A percentile compares a stretch with the other conserved stretches of the same genome.
phyloP scores from a whole-genome alignment of 2,797 vertebrate genomes.

The Aulostomus chinensis region DNA sequence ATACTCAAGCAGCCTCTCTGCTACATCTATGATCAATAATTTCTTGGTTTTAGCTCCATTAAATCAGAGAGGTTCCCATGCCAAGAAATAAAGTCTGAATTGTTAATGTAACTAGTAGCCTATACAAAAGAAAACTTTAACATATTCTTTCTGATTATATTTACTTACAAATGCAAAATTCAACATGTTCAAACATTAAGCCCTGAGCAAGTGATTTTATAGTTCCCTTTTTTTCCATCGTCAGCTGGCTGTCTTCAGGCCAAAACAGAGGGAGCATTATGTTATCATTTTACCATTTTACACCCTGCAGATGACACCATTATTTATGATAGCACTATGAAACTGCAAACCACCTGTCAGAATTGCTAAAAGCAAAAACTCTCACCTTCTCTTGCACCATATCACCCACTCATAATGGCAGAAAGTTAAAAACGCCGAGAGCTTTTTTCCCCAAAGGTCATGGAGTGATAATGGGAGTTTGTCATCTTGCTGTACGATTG shows the following conservation, averaged over 20 bases:
- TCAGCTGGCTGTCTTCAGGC: constrained; percentile 1
- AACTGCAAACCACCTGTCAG: constrained; percentile 32
- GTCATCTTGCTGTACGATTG: constrained; percentile 37
- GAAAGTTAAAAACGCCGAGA: constrained; percentile 18
- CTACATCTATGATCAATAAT: too few species aligned
- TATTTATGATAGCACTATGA: constrained; percentile 16
- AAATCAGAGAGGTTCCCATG: too few species aligned
- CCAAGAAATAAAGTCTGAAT: too few species aligned
- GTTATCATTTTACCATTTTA: constrained; percentile 15
- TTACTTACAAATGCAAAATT: neutral
- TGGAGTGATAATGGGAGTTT: constrained; percentile 54
- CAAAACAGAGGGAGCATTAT: neutral
- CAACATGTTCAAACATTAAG: neutral
- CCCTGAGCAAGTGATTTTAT: too few species aligned
- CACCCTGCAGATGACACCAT: constrained; percentile 24
- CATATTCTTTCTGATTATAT: too few species aligned
- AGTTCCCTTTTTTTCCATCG: too few species aligned
- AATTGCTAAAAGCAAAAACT: constrained; percentile 28
- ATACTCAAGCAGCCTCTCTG: too few species aligned
- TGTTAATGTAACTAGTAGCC: too few species aligned
- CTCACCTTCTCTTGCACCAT: neutral
- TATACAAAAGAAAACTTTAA: too few species aligned
- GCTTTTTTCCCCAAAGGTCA: constrained; percentile 36
- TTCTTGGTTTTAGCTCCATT: too few species aligned
- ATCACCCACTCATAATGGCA: constrained; percentile 12